Base-by-base conservation (phyloP, 2,113 vertebrate species). In the Apodemus speciosus region DNA sequence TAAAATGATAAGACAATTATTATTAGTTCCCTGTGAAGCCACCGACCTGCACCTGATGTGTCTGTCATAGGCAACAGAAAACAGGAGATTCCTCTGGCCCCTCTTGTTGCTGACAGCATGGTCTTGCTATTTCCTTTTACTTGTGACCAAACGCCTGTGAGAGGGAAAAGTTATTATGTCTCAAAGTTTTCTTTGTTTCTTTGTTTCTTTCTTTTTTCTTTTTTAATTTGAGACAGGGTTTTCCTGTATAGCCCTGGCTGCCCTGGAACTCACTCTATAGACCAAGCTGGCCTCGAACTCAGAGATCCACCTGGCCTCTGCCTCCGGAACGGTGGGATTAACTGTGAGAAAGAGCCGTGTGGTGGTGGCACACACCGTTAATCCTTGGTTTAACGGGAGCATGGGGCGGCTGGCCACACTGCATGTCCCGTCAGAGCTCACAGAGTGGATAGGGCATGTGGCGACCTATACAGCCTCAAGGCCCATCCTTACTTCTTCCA, bases 101-200 rank as follows among this genome's bases (percentile, higher is more conserved):
- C 18, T 0, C 53, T 3, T 0, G 9, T 56, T 25, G 66, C 1
- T 60, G 51, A 11, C 3, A 27, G 84, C 20, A 49, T 7, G 0
- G 40, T 49, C 64, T n/a, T 49, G 20, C 35, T 51, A 8, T 27
- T 49, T 32, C 21, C 62, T 11, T n/a, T 35, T 27, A 30, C 13
- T 49, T 40, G 23, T 53, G 20, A 56, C 2, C n/a, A 20, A 56
- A 71, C 66, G 9, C 46, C 46, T 21, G 18, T 4, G 2, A 71
- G n/a, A 25, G 43, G 46, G 6, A 4, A 35, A 35, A 49, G 3
- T 53, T 38, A n/a, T 23, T 38, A 25, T n/a, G 13, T 5, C 35
- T 69, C n/a, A 69, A 16, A n/a, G 68, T n/a, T n/a, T 35, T 77
- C 8, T 51, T 53, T 16, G 18, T 51, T 77, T 30, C 1, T 62